Base-by-base conservation (phyloP, 2,797 vertebrate species). In the Gephyroberyx darwinii region DNA sequence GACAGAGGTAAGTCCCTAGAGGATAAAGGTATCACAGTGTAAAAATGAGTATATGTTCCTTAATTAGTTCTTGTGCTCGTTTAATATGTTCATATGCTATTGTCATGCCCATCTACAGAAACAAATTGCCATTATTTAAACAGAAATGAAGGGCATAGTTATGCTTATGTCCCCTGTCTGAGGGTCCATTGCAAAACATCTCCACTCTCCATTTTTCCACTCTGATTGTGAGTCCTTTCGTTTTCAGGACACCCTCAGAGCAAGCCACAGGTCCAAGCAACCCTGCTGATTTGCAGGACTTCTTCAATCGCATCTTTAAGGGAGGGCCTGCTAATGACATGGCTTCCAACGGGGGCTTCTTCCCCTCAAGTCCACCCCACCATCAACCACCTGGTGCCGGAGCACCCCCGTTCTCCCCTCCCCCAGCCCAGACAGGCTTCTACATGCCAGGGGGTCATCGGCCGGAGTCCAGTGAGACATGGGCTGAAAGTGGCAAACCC, bases 291-390 rank as follows among this genome's bases (percentile, higher is more conserved):
- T 82, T 97, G 53, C 96, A 96, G 86, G 96, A 97, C 83, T 95
- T 97, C 89, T 95, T 97, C 81, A 94, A 89, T 80, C 92, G 94
- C 63, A 93, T 97, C 88, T 97, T 98, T 87, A 96, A 96, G 90
- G 95, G 94, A 50, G 94, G 93, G 39, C 89, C 93, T 69, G 89
- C 94, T 3, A 93, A 85, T 8, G 92, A 95, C 73, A 91, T 93
- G 91, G 89, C 94, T 0, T 90, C 94, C 10, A 96, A 95, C 0
- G 96, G 95, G 68, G 94, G 93, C 69, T 95, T 95, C 83, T 96
- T 96, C 75, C 89, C 92, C 74, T 74, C 74, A 33, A 88, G 67
- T 71, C 85, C 74, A 0, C 83, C 86, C 4, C 92, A 47, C 67
- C 90, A 81, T 63, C 88, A 75, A 45, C 91, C 89, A 17, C 72